Base-by-base conservation (phyloP, 1,140 invertebrate genomes). In the Dendrolimus kikuchii region DNA sequence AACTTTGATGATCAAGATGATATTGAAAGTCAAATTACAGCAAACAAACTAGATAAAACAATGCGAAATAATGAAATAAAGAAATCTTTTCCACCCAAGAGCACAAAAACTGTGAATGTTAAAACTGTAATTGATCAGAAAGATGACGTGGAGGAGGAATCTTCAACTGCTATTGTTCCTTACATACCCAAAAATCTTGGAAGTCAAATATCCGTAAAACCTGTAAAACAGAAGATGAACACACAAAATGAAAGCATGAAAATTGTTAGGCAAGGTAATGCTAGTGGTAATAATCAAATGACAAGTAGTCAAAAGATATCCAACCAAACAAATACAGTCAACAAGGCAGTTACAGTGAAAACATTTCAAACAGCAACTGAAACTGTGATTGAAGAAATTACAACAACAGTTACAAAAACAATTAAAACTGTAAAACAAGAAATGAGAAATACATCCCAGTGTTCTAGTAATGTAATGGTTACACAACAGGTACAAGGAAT, bases 321-420 rank as follows among this genome's bases (percentile, higher is more conserved):
- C 6, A 76, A 74, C 55, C 68, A 77, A 74, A 58, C 72, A 9
- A 77, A 70, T 49, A 74, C 71, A 37, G 67, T 81, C 5, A 83
- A 81, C 59, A 81, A 75, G 50, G 63, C 71, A 55, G 73, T 76
- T 5, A 69, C 74, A 38, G 78, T 86, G 5, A 81, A 86, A 75
- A 77, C 74, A 39, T 74, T 76, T 66, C 75, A 86, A 66, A 75
- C 77, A 2, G 68, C 82, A 60, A 62, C 60, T 10, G 58, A 62
- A 38, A 86, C 81, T 10, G 69, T 86, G 38, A 80, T 86, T 53
- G 64, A 86, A 71, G 82, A 86, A 71, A 76, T 86, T 36, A 86
- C 82, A 36, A 85, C 81, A 46, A 86, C 82, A 9, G 79, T 86
- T 8, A 86, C 82, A 38, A 82, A 81, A 72, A 86, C 82, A 8